Evolutionary conservation across 2,888 invertebrate genomes (phyloP).

Genomic region (Phorcus lineatus): DNA sequence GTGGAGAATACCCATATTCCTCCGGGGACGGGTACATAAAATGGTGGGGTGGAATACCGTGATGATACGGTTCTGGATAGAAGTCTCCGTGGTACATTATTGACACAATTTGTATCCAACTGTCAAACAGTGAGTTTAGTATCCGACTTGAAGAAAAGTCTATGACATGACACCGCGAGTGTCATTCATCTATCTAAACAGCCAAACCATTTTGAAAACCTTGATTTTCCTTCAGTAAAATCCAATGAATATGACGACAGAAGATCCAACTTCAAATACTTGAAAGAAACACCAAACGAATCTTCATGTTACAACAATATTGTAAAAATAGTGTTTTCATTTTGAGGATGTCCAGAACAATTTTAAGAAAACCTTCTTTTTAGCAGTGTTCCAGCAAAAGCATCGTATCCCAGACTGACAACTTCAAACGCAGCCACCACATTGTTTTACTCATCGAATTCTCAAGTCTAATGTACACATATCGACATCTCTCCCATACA

Average conservation of each 20-base stretch:
- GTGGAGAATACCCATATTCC: background rate
- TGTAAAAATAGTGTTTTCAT: too few relatives aligned
- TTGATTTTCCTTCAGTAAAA: too few relatives aligned
- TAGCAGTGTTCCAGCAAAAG: too few relatives aligned
- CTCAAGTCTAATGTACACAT: background rate
- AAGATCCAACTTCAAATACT: too few relatives aligned
- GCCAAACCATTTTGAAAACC: too few relatives aligned
- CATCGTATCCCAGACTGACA: background rate
- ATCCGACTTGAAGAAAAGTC: background rate
- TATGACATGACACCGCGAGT: too few relatives aligned
- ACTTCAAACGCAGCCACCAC: background rate
- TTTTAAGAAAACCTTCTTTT: too few relatives aligned
- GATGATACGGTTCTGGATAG: background rate
- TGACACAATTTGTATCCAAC: background rate
- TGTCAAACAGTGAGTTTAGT: background rate
- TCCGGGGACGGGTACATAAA: background rate
- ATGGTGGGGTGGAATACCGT: background rate
- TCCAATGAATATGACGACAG: too few relatives aligned
- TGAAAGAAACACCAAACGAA: too few relatives aligned
- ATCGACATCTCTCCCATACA: background rate
- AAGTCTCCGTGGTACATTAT: background rate
- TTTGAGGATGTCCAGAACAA: too few relatives aligned
- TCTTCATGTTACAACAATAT: too few relatives aligned
- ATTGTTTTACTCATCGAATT: conserved; percentile 11
- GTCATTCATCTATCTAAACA: too few relatives aligned